Evolutionary conservation across 2,113 vertebrate species (phyloP), one percentile per base, ranked within the genome.

Genomic region (Corvus hawaiiensis): DNA sequence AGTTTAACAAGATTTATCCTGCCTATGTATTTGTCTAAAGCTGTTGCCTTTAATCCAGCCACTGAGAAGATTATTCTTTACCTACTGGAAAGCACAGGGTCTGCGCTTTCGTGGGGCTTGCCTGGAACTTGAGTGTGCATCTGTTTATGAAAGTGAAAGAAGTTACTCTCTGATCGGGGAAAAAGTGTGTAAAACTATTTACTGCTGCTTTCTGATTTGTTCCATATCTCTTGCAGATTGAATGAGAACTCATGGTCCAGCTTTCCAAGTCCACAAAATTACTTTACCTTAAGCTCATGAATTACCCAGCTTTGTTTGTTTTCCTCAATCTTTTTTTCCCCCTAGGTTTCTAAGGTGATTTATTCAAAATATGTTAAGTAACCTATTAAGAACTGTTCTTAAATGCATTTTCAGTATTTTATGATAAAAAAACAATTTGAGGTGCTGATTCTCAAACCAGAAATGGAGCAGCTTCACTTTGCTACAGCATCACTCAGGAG

Each of bases 261-360:
- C 64, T 81, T 94, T 95, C 82, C 82, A 92, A 83, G 85, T 86
- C 88, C 76, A 88, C 51, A 93, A 76, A 90, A 82, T 90, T 82
- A 80, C 54, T 72, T 89, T 89, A 94, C 81, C 48, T 91, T 85
- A 85, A 90, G 7, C n/a, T 80, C 33, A 18, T 66, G 10, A 63
- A 63, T 63, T 71, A 59, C 4, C 30, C 68, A 63, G 19, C 27
- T 92, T 77, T 58, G 4, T 81, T 92, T 86, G 33, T 79, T 83
- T 69, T 55, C 43, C 35, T 89, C 17, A 4, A 17, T 69, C 17
- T 66, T n/a, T 80, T 56, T 64, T 69, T 21, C 7, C 7, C 7
- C 48, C 23, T 14, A 71, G 30, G 18, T 85, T 93, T 90, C 46
- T 33, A 90, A 87, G 63, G 51, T 32, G 8, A 66, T 63, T 90